Evolutionary conservation across 2,888 invertebrate species (phyloP).

Genomic region (Tetranychus truncatus): DNA sequence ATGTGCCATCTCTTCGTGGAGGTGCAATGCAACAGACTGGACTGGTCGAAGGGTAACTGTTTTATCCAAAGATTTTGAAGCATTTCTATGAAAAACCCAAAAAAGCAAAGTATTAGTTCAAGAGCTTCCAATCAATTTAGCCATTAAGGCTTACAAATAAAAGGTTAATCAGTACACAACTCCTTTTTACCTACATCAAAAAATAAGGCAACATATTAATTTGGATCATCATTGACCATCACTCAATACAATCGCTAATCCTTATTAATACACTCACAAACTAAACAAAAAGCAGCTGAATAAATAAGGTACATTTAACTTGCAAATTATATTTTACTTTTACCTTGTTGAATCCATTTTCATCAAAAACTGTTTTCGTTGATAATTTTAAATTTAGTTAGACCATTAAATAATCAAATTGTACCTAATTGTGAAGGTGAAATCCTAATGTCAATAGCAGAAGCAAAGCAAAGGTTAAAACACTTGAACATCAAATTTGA

Average conservation of each 20-base stretch:
- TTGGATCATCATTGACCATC: too few relatives aligned
- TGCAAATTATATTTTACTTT: not conserved
- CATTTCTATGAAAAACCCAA: not conserved
- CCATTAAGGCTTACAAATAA: too few relatives aligned
- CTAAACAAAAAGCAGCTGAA: not conserved
- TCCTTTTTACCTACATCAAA: too few relatives aligned
- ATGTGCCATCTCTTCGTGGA: constrained; percentile 9
- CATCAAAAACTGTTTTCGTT: not conserved
- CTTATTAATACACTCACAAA: too few relatives aligned
- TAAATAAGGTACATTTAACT: not conserved
- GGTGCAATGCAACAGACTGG: constrained; percentile 12
- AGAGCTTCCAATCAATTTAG: too few relatives aligned
- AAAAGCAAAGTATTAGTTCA: too few relatives aligned
- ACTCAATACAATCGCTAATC: too few relatives aligned
- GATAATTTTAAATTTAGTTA: too few relatives aligned
- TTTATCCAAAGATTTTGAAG: constrained; percentile 9
- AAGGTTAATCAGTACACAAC: too few relatives aligned
- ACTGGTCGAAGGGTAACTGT: constrained; percentile 5
- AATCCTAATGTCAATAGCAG: not conserved
- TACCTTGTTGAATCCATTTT: not conserved
- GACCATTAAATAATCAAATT: too few relatives aligned
- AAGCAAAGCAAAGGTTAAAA: not conserved
- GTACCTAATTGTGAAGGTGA: not conserved
- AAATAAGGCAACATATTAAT: too few relatives aligned
- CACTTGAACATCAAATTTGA: not conserved